A percentile compares a stretch with the other conserved stretches of the same genome.
These are phyloP conservation scores for Acronicta aceris DNA, from an alignment of 2,888 invertebrate genomes.

Conservation along the genomic window DNA sequence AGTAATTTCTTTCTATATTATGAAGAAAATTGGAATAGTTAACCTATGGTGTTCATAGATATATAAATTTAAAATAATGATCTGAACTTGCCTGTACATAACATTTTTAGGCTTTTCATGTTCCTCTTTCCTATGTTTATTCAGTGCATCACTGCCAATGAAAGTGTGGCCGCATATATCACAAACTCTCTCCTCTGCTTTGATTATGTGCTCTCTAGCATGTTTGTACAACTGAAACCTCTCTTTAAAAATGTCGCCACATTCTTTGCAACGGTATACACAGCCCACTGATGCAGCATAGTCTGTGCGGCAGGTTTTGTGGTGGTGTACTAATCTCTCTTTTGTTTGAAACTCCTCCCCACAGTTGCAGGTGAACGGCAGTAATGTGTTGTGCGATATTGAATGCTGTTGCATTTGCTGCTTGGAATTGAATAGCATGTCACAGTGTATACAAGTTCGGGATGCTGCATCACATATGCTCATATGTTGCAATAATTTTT, in stretches of 20 bases:
- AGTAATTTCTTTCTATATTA: no score
- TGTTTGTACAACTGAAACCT: constrained; percentile 78
- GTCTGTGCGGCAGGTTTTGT: constrained; percentile 73
- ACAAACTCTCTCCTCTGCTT: constrained; percentile 73
- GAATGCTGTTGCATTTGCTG: constrained; percentile 79
- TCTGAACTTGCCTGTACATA: constrained; percentile 69
- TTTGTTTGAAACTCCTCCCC: constrained; percentile 73
- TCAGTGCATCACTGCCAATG: constrained; percentile 69
- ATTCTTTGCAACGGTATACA: constrained; percentile 80
- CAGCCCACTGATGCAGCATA: constrained; percentile 70
- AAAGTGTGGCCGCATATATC: constrained; percentile 79
- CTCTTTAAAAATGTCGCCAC: constrained; percentile 76
- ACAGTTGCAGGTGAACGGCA: constrained; percentile 71
- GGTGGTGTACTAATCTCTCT: constrained; percentile 72
- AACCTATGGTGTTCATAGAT: no score
- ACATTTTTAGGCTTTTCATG: constrained; percentile 69
- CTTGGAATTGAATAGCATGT: constrained; percentile 78
- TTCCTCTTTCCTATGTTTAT: constrained; percentile 72
- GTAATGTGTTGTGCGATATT: constrained; percentile 63
- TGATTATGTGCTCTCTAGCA: constrained; percentile 77
- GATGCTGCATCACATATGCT: constrained; percentile 77
- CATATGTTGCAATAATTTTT: constrained; percentile 78
- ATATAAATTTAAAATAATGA: no score
- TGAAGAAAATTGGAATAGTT: no score
- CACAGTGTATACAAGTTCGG: constrained; percentile 79